Percentiles rank a stretch among this genome's conserved stretches.
phyloP scores from a whole-genome alignment of 2,113 vertebrate species.

The Eupsittula cactorum region DNA sequence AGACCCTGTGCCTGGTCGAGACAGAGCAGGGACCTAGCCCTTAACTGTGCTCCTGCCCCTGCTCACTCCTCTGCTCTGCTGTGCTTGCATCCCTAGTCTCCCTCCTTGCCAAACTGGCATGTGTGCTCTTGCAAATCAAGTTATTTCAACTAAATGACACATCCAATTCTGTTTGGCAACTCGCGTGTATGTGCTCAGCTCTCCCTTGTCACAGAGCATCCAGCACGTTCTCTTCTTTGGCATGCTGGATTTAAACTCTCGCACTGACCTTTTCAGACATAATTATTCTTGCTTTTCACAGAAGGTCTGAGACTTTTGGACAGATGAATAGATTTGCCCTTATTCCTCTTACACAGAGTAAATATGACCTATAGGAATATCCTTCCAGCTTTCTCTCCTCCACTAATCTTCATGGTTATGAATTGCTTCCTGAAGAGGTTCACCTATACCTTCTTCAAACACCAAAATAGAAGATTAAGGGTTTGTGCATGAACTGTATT shows the following conservation, averaged over 20 bases:
- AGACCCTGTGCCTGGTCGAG: not conserved
- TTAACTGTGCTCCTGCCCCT: not conserved
- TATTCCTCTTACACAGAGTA: not conserved
- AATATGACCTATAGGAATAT: not conserved
- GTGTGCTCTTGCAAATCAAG: not conserved
- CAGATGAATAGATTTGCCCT: slow-evolving; percentile 2
- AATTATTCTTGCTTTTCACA: not conserved
- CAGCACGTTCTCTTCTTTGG: fast-evolving
- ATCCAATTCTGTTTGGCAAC: not conserved
- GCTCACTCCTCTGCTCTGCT: fast-evolving
- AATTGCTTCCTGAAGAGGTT: not conserved
- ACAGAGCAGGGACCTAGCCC: fast-evolving
- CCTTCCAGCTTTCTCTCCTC: not conserved
- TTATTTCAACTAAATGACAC: not conserved
- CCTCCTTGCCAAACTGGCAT: not conserved
- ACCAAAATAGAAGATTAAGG: not conserved
- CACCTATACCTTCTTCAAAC: not conserved
- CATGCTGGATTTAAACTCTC: not conserved
- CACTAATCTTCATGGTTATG: fast-evolving
- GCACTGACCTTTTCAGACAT: not conserved
- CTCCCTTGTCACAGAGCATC: not conserved
- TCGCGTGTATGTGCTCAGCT: fast-evolving
- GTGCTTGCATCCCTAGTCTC: fast-evolving
- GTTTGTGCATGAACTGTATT: not conserved
- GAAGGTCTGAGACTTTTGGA: not conserved